A percentile compares a stretch with the other conserved stretches of the same genome.
These are phyloP conservation scores for Xestia c-nigrum DNA, from an alignment of 2,888 invertebrate species.

Conservation along the genomic window DNA sequence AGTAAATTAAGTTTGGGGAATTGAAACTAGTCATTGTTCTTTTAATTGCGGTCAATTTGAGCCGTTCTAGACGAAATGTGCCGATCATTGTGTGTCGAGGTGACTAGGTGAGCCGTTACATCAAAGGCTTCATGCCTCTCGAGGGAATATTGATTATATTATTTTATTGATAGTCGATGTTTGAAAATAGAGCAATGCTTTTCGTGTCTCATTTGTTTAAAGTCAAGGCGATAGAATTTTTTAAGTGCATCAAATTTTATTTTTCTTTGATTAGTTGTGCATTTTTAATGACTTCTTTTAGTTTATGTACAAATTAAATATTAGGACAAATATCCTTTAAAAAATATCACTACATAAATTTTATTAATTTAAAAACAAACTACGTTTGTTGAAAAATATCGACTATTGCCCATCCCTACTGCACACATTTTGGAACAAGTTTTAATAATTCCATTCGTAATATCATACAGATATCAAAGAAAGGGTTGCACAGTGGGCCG, in stretches of 20 bases:
- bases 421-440: constrained; percentile 74
- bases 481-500: constrained; percentile 89
- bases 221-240: background rate
- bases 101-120: constrained; percentile 70
- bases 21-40: constrained; percentile 90
- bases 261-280: background rate
- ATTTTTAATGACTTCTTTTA: background rate
- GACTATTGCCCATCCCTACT: constrained; percentile 73
- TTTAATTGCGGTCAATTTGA: constrained; percentile 90
- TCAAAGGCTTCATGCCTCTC: constrained; percentile 65
- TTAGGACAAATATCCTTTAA: background rate
- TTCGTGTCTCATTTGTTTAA: constrained; percentile 4
- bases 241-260: too few species aligned
- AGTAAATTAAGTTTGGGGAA: constrained; percentile 90
- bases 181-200: constrained; percentile 3
- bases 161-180: constrained; percentile 49
- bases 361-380: background rate
- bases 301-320: background rate
- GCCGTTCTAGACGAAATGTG: constrained; percentile 89
- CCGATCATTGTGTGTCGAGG: constrained; percentile 84
- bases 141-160: constrained; percentile 66
- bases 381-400: constrained; percentile 45
- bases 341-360: too few species aligned
- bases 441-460: constrained; percentile 87
- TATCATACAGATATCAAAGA: constrained; percentile 89